A percentile compares a stretch with the other conserved stretches of the same genome.
Evolutionary conservation across 2,113 vertebrate genomes (phyloP).

Genomic region (Origma solitaria): DNA sequence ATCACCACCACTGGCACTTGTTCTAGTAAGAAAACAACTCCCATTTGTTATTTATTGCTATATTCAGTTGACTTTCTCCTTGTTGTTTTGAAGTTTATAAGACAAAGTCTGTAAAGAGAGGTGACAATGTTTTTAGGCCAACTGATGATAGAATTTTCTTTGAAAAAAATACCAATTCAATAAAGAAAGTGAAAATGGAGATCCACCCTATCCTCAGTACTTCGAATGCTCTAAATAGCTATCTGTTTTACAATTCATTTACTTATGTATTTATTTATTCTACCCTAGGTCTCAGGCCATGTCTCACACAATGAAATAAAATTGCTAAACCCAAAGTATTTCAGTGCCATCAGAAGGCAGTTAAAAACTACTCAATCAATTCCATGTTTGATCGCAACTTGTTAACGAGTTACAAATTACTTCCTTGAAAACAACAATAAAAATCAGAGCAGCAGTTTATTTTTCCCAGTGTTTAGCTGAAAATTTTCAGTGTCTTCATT

Average conservation of each 20-base stretch:
- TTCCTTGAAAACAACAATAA: neutral
- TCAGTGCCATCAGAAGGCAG: neutral
- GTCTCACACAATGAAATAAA: neutral
- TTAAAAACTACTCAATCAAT: neutral
- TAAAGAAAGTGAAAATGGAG: neutral
- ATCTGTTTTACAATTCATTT: neutral
- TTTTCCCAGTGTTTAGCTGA: neutral
- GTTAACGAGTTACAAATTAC: neutral
- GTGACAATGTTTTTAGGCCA: neutral
- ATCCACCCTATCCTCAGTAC: neutral
- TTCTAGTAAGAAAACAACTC: slow-evolving; percentile 12
- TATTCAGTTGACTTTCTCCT: neutral
- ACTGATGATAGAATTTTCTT: neutral
- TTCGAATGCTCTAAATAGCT: neutral
- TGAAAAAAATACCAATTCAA: neutral
- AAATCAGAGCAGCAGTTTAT: neutral
- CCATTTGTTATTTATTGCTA: slow-evolving; percentile 36
- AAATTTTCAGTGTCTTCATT: neutral
- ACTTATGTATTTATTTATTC: neutral
- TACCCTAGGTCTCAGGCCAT: neutral
- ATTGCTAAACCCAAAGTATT: neutral
- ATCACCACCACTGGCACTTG: neutral
- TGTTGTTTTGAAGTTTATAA: neutral
- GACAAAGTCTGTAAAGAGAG: neutral
- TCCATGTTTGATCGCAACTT: neutral